Base-by-base conservation (phyloP, 2,888 invertebrate genomes). In the Heliconius cydno region DNA sequence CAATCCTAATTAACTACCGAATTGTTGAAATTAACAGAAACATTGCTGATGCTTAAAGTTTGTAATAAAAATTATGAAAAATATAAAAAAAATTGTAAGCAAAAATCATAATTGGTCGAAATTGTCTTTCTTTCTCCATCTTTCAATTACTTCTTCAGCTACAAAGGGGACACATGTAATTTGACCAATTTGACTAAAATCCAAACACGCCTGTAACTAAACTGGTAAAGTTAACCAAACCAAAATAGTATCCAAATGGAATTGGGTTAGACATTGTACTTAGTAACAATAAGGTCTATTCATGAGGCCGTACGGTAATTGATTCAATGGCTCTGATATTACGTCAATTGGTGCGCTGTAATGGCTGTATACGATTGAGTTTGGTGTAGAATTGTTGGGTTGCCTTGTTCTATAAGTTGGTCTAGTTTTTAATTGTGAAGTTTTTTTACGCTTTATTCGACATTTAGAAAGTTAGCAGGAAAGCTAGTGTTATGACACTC, bases 181-280 rank as follows among this genome's bases (percentile, higher is more conserved):
- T 57, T n/a, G 57, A 34, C 22, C 34, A 57, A 57, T 57, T 34
- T 6, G 10, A 68, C 52, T 57, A 57, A 30, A 57, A n/a, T 46
- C 13, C 72, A 57, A 13, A 73, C 15, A n/a, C 57, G 57, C 30
- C 7, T 73, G 34, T 28, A 71, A 30, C 71, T 46, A 25, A 34
- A 60, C 22, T 60, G 34, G 52, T 12, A 67, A 78, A 74, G 68
- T 67, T 78, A 68, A 78, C 57, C 68, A 28, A 46, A 34, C 66
- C 38, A 65, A 77, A 81, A 81, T 77, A 66, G 66, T 71, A 79
- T 79, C n/a, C 67, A 72, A 66, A 41, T 63, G 57, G 77, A 79
- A 80, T 77, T 76, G 77, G 72, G 77, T 75, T 79, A 71, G 65
- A 77, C 74, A 80, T 77, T 79, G 81, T 79, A 65, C 76, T 70